Evolutionary conservation across 1,140 invertebrate genomes (phyloP).

Genomic region (Zelostemma sp.): DNA sequence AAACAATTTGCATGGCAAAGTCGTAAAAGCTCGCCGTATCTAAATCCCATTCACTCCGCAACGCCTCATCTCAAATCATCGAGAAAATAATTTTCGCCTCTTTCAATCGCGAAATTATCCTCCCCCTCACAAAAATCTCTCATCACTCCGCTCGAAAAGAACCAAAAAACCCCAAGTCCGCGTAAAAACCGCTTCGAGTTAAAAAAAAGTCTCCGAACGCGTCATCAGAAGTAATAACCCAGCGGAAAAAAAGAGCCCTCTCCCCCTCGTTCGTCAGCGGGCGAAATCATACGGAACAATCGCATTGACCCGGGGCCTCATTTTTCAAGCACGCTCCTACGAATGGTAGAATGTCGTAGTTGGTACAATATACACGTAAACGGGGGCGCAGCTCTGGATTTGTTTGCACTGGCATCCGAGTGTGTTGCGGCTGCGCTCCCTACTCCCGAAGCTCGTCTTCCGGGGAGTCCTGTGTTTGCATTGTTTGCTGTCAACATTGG

Average conservation of each 20-base stretch:
- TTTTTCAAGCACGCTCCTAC: background rate
- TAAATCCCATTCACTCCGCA: no score
- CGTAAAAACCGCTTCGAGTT: no score
- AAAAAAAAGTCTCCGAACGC: no score
- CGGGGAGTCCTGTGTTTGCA: constrained; percentile 50
- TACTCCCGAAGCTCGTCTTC: constrained; percentile 34
- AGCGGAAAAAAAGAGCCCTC: no score
- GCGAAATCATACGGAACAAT: background rate
- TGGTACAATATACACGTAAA: background rate
- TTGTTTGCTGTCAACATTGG: constrained; percentile 67
- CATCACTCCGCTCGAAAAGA: no score
- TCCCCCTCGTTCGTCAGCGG: background rate
- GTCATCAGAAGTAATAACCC: background rate
- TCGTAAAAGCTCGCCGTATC: no score
- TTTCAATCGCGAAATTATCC: no score
- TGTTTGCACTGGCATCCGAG: constrained; percentile 54
- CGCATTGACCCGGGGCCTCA: background rate
- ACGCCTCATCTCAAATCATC: no score
- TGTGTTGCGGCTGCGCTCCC: constrained; percentile 63
- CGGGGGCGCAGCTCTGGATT: constrained; percentile 42
- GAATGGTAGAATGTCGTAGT: constrained; percentile 4
- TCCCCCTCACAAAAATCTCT: no score
- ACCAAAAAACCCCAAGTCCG: no score
- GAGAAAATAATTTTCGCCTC: no score
- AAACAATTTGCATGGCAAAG: no score